Percentiles rank a stretch among this genome's conserved stretches.
Evolutionary conservation across 2,888 invertebrate genomes (phyloP).

Genomic region (Eledona agricola): DNA sequence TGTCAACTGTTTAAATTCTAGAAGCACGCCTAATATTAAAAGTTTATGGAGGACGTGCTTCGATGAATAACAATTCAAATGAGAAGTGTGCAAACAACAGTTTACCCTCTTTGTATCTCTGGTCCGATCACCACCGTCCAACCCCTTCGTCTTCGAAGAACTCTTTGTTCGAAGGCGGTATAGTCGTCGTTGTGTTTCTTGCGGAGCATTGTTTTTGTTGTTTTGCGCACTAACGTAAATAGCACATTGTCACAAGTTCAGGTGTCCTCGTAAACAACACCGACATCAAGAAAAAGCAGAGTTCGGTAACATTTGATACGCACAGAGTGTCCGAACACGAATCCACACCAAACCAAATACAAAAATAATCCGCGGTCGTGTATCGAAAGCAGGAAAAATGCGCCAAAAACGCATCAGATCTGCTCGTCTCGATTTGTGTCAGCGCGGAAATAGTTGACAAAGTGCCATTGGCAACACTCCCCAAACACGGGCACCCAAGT

Average conservation of each 20-base stretch:
- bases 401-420: slow-evolving; percentile 9
- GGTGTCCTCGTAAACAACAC: slow-evolving; percentile 3
- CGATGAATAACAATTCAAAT: no score
- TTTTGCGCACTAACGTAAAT: slow-evolving; percentile 17
- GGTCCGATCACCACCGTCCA: slow-evolving; percentile 81
- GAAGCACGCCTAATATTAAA: no score
- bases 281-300: slow-evolving; percentile 12
- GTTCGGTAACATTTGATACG: slow-evolving; percentile 21
- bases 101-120: slow-evolving; percentile 70
- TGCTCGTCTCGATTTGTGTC: slow-evolving; percentile 26
- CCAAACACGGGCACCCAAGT: no score
- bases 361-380: slow-evolving; percentile 51
- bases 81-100: slow-evolving; percentile 4
- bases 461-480: slow-evolving; percentile 51
- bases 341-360: slow-evolving; percentile 47
- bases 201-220: slow-evolving; percentile 19
- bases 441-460: slow-evolving; percentile 54
- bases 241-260: slow-evolving; percentile 18
- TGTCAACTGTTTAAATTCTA: no score
- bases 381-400: slow-evolving; percentile 48
- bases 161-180: slow-evolving; percentile 56
- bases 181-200: slow-evolving; percentile 52
- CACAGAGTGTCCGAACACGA: slow-evolving; percentile 13
- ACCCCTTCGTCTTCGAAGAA: slow-evolving; percentile 70
- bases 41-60: no score